Evolutionary conservation across 2,797 vertebrate species (phyloP), one percentile per base, ranked within the genome.

Genomic region (Cryptoblepharus egeriae): DNA sequence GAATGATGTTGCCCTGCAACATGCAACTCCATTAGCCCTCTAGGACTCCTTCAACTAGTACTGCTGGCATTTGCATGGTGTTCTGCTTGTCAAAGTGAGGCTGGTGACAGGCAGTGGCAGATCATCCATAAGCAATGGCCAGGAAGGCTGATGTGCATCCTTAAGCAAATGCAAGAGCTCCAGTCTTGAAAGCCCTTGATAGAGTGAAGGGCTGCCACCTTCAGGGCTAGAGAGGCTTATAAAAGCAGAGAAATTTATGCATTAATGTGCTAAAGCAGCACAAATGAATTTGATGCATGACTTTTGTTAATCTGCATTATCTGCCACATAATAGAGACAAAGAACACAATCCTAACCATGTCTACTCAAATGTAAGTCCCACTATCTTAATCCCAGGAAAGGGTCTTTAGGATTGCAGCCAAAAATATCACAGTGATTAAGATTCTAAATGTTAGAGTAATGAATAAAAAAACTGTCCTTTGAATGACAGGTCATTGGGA

Each of bases 401-500:
- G n/a, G n/a, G n/a, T n/a, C n/a, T n/a, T n/a, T n/a, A n/a, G n/a
- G n/a, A n/a, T n/a, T n/a, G n/a, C n/a, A n/a, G n/a, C n/a, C n/a
- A n/a, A n/a, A n/a, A n/a, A n/a, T n/a, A n/a, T n/a, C n/a, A n/a
- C n/a, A n/a, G n/a, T n/a, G n/a, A n/a, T n/a, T n/a, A n/a, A n/a
- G n/a, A n/a, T n/a, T n/a, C n/a, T n/a, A n/a, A n/a, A n/a, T n/a
- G n/a, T 49, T 73, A 68, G 45, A 4, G 10, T 73, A 52, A 52
- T 28, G 28, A 3, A 1, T 74, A 13, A 75, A 35, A 1, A 82
- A 71, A 78, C 57, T 82, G 77, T 77, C 63, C 81, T 30, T 67
- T 74, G n/a, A n/a, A 84, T 83, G 81, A 80, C 37, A 42, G 57
- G 2, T 75, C 77, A 70, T 28, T 84, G 55, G 10, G 77, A 45